Evolutionary conservation across 2,113 vertebrate genomes (phyloP).

Genomic region (Grantiella picta): DNA sequence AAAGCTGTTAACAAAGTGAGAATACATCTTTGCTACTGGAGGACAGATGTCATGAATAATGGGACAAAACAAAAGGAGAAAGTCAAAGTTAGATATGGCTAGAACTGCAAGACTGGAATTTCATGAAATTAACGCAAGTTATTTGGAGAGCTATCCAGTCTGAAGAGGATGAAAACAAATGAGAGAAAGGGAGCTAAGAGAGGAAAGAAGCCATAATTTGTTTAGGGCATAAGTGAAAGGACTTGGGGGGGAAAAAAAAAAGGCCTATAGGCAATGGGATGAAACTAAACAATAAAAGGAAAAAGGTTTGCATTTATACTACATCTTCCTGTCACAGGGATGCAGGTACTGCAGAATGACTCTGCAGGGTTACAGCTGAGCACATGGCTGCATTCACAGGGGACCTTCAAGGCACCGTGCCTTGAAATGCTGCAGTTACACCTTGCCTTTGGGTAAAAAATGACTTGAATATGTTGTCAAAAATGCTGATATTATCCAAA

Average conservation of each 20-base stretch:
- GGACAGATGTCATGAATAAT: not conserved
- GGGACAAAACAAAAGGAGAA: not conserved
- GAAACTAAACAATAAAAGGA: not conserved
- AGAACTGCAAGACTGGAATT: not conserved
- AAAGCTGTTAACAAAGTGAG: not conserved
- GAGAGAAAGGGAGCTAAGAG: not conserved
- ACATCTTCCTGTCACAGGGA: not conserved
- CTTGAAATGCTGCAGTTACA: not conserved
- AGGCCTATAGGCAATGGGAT: not conserved
- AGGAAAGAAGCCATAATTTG: not conserved
- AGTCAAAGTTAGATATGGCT: accelerated
- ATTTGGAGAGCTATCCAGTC: not conserved
- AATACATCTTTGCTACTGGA: not conserved
- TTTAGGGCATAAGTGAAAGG: not conserved
- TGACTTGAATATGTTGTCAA: not conserved
- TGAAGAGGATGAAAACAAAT: not conserved
- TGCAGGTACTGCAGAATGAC: not conserved
- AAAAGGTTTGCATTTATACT: not conserved
- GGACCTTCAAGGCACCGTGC: not conserved
- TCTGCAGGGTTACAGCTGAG: not conserved
- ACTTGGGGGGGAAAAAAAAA: not conserved
- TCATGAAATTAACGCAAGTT: not conserved
- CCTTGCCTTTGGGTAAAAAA: not conserved
- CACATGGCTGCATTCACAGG: accelerated
- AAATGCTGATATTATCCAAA: not conserved